A percentile compares a stretch with the other conserved stretches of the same genome.
Conservation (phyloP, 1,140 invertebrate species). For the Leptoteleia sp. region DNA sequence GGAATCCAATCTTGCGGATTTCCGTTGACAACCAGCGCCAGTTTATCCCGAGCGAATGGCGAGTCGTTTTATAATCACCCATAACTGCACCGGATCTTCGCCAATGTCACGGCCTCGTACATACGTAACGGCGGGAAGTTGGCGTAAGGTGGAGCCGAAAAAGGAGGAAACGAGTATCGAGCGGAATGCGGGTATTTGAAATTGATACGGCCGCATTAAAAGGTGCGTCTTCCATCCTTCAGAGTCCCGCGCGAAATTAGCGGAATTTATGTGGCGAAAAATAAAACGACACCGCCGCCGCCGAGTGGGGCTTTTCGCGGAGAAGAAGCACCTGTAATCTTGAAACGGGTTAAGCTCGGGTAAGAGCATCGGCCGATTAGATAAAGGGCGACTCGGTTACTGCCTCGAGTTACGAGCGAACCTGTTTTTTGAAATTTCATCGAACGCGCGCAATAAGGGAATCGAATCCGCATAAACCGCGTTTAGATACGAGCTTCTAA, state of each 20-base stretch:
- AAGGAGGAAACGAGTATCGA: slow-evolving; percentile 43
- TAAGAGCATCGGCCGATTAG: slow-evolving; percentile 1
- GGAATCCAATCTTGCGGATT: slow-evolving; percentile 57
- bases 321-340: slow-evolving; percentile 17
- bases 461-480: slow-evolving; percentile 61
- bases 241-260: no score
- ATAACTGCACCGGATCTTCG: slow-evolving; percentile 24
- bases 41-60: slow-evolving; percentile 20
- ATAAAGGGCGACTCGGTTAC: slow-evolving; percentile 5
- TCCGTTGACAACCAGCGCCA: slow-evolving; percentile 19
- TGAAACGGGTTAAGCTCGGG: not conserved
- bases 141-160: slow-evolving; percentile 29
- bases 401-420: slow-evolving; percentile 4
- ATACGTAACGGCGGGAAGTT: slow-evolving; percentile 11
- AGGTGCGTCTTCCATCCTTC: no score
- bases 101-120: slow-evolving; percentile 16
- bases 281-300: not conserved
- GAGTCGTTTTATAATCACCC: slow-evolving; percentile 41
- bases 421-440: slow-evolving; percentile 23
- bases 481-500: slow-evolving; percentile 70
- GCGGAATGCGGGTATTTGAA: slow-evolving; percentile 14
- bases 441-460: slow-evolving; percentile 53
- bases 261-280: slow-evolving; percentile 20
- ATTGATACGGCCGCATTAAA: slow-evolving; percentile 35
- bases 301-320: slow-evolving; percentile 15